A percentile compares a stretch with the other conserved stretches of the same genome.
Conservation (phyloP, 2,888 invertebrate genomes). For the Clivina fossor region DNA sequence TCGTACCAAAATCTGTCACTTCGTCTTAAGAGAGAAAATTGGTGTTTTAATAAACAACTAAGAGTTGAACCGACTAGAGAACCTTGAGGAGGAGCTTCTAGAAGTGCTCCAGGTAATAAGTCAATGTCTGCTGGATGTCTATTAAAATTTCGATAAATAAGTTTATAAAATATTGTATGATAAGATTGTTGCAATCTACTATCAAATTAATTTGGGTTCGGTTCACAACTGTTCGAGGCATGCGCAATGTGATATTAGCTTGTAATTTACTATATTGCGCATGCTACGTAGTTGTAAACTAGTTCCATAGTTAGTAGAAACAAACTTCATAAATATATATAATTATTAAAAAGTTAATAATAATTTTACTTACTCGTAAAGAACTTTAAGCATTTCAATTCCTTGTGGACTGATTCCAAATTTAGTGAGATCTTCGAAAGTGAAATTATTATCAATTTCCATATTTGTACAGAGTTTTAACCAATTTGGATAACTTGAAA, state of each 20-base stretch:
- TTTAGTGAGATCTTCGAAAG: conserved; percentile 55
- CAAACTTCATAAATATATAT: not conserved
- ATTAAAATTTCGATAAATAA: conserved; percentile 41
- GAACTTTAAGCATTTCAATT: conserved; percentile 64
- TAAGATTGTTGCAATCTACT: no score
- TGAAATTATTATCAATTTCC: conserved; percentile 47
- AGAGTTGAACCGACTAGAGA: conserved; percentile 86
- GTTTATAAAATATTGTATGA: not conserved
- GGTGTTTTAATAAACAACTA: conserved; percentile 80
- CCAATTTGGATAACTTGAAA: conserved; percentile 72
- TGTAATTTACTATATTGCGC: no score
- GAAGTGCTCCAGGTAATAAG: conserved; percentile 77
- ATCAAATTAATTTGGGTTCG: no score
- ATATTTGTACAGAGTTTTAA: conserved; percentile 64
- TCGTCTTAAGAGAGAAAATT: conserved; percentile 78
- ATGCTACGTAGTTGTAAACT: no score
- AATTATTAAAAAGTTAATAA: not conserved
- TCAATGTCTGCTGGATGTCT: conserved; percentile 78
- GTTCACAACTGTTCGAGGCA: no score
- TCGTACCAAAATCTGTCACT: conserved; percentile 96
- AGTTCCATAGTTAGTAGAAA: no score
- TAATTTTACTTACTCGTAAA: conserved; percentile 62
- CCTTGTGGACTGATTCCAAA: conserved; percentile 60
- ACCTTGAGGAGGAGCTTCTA: conserved; percentile 78
- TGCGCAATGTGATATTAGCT: no score